These are phyloP conservation scores for Cardiocondyla obscurior DNA, from an alignment of 1,140 invertebrate species.

Conservation along the genomic window DNA sequence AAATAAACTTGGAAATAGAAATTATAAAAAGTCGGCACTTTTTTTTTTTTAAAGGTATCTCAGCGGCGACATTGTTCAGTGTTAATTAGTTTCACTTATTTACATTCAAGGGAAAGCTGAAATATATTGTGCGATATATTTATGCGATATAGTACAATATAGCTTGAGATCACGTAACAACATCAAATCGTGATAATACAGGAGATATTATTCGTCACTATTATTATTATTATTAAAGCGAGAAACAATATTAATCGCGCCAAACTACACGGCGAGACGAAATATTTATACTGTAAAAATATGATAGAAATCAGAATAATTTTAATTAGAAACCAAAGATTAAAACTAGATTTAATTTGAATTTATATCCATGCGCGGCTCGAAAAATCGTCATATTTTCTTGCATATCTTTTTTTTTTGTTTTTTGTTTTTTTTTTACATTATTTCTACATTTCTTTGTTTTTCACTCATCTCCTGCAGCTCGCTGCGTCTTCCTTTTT, in stretches of 20 bases:
- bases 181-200: slow-evolving; percentile 1
- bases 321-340: neutral
- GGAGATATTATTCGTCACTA: neutral
- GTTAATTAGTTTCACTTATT: slow-evolving; percentile 49
- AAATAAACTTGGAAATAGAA: slow-evolving; percentile 28
- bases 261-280: neutral
- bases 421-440: no score
- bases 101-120: slow-evolving; percentile 43
- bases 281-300: neutral
- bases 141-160: slow-evolving; percentile 32
- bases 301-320: neutral
- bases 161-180: neutral
- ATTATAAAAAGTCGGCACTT: slow-evolving; percentile 13
- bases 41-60: slow-evolving; percentile 60
- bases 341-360: neutral
- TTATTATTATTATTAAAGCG: slow-evolving; percentile 17
- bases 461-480: neutral
- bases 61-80: slow-evolving; percentile 55
- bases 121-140: slow-evolving; percentile 38
- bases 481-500: neutral
- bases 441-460: neutral
- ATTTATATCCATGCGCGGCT: slow-evolving; percentile 2
- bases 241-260: neutral
- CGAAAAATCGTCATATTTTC: slow-evolving; percentile 48
- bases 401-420: neutral